Conservation (phyloP, 1,140 invertebrate species). For the Ostrea denselamellosa region DNA sequence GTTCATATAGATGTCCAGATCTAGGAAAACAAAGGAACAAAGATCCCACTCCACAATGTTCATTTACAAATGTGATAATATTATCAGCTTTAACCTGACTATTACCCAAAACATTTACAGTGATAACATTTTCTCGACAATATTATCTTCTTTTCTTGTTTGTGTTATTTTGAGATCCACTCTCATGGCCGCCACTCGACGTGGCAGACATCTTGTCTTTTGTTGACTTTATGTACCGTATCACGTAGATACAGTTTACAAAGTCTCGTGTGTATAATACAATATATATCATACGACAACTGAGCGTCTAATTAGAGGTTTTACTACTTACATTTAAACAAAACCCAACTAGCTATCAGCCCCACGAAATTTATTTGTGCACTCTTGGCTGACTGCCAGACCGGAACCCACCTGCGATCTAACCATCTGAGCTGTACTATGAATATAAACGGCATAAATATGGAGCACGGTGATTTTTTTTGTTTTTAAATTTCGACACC, state of each 20-base stretch:
- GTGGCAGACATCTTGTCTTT: background rate
- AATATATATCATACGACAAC: background rate
- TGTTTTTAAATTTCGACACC: no score
- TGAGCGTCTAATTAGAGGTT: no score
- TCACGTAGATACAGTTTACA: background rate
- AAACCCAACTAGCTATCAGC: background rate
- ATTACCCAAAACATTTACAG: background rate
- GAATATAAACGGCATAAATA: no score
- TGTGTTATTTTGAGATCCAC: background rate
- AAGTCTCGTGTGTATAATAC: background rate
- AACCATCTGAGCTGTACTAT: no score
- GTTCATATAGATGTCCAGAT: no score
- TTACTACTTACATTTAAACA: background rate
- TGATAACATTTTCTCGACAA: background rate
- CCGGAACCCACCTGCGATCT: no score
- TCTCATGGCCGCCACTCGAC: background rate
- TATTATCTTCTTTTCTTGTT: background rate
- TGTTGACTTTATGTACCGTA: background rate
- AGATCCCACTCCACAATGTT: no score
- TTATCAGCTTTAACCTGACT: background rate
- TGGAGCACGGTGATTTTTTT: no score
- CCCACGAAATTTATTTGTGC: background rate
- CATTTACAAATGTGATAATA: no score
- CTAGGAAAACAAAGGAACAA: no score
- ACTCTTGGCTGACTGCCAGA: no score